Evolutionary conservation across 2,888 invertebrate species (phyloP).

Genomic region (Drosophila infuscata): DNA sequence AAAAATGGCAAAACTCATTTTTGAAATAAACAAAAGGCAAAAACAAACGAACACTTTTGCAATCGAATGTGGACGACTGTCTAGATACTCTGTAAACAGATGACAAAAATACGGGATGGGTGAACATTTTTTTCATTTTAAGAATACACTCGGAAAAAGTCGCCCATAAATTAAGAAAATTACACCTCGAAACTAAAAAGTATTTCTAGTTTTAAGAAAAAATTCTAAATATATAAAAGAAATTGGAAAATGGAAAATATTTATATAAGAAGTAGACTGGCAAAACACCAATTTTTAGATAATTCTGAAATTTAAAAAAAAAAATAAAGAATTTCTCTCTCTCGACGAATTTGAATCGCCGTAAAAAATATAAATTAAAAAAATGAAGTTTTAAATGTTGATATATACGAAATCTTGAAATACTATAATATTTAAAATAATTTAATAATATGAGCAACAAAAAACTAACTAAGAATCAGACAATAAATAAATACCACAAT

Average conservation of each 20-base stretch:
- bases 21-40: constrained; percentile 73
- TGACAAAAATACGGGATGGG: neutral
- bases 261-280: neutral
- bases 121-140: neutral
- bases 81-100: constrained; percentile 3
- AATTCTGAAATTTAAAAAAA: neutral
- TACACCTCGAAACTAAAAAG: no score
- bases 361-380: no score
- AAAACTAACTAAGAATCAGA: neutral
- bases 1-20: constrained; percentile 58
- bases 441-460: neutral
- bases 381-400: neutral
- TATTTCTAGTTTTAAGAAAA: neutral
- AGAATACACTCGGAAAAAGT: neutral
- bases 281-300: no score
- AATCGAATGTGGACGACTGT: neutral
- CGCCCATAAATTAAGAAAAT: neutral
- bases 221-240: neutral
- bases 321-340: neutral
- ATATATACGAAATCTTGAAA: neutral
- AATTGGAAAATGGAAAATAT: neutral
- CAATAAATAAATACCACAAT: neutral
- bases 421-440: neutral
- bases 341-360: neutral
- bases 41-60: neutral